phyloP scores from a whole-genome alignment of 1,140 invertebrate species.

The Geopemphigus sp. region DNA sequence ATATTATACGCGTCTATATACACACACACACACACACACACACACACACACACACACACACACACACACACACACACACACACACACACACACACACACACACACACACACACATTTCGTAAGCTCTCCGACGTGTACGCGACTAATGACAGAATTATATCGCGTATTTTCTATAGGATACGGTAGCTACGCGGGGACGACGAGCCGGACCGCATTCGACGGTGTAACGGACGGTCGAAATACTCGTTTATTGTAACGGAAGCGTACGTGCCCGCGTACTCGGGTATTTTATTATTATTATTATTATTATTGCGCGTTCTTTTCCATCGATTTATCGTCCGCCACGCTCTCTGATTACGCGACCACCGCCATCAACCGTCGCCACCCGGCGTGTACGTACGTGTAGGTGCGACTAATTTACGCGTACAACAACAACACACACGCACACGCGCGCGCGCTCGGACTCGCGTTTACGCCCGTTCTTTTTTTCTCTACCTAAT shows the following conservation, averaged over 20 bases:
- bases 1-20: background rate
- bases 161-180: no score
- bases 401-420: no score
- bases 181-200: background rate
- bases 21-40: background rate
- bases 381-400: background rate
- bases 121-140: background rate
- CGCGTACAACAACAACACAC: no score
- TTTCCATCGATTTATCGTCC: constrained; percentile 40
- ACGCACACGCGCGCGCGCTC: no score
- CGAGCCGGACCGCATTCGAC: no score
- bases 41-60: background rate
- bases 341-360: constrained; percentile 32
- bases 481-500: no score
- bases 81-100: background rate
- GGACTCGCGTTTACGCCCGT: no score
- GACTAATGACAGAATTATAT: background rate
- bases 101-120: background rate
- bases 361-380: no score
- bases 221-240: no score
- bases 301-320: no score
- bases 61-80: background rate
- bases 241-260: constrained; percentile 24
- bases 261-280: no score
- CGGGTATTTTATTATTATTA: no score